These are phyloP conservation scores for Acrocyrtus sp. DNA, from an alignment of 2,888 invertebrate genomes.

Conservation along the genomic window DNA sequence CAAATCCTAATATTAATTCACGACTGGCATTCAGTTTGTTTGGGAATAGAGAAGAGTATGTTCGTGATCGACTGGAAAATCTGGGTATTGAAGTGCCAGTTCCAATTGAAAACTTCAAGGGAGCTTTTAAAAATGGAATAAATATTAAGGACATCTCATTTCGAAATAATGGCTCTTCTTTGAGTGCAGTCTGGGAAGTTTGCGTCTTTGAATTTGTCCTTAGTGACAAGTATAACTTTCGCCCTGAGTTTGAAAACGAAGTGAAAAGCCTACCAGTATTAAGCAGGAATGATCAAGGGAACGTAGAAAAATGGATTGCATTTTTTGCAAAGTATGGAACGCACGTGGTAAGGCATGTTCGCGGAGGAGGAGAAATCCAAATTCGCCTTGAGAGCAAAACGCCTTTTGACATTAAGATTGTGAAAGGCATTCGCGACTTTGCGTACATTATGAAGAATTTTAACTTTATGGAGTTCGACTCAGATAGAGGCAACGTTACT, in stretches of 20 bases:
- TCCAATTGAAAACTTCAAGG: background rate
- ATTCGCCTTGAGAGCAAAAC: constrained; percentile 19
- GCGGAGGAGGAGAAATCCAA: constrained; percentile 48
- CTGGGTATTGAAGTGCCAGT: constrained; percentile 17
- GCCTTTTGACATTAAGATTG: too few species aligned
- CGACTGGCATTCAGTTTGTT: constrained; percentile 7
- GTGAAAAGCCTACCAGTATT: constrained; percentile 10
- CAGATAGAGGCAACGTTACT: too few species aligned
- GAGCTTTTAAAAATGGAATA: background rate
- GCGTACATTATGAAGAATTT: too few species aligned
- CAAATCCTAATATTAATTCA: background rate
- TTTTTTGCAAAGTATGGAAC: constrained; percentile 51
- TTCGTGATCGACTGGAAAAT: background rate
- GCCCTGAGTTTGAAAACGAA: constrained; percentile 7
- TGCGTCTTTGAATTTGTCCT: constrained; percentile 30
- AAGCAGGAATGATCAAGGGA: constrained; percentile 21
- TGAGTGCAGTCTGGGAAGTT: constrained; percentile 37
- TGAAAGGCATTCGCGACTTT: too few species aligned
- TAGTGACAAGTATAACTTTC: constrained; percentile 31
- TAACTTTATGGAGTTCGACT: too few species aligned
- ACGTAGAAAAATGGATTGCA: constrained; percentile 28
- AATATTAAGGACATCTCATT: constrained; percentile 14
- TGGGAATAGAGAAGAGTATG: background rate
- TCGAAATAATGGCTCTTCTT: constrained; percentile 1
- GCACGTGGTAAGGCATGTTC: constrained; percentile 31